Base-by-base conservation (phyloP, 2,888 invertebrate genomes). In the Caenorhabditis becei region DNA sequence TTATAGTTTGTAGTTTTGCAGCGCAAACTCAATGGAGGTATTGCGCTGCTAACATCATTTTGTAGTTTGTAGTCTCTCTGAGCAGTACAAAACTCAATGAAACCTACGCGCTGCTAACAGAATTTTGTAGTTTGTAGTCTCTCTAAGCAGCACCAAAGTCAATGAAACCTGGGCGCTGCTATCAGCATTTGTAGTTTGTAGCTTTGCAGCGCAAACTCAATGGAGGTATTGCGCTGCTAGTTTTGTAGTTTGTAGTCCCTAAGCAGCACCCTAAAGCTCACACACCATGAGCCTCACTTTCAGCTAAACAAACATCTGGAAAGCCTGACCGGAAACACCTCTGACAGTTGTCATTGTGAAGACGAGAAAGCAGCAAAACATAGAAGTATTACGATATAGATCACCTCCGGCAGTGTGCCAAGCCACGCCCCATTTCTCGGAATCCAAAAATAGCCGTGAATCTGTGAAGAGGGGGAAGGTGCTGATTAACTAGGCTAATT, bases 401-500 rank as follows among this genome's bases (percentile, higher is more conserved):
- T 32, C 32, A 32, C 32, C 18, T 8, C 16, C 10, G n/a, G n/a
- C n/a, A n/a, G n/a, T n/a, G n/a, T n/a, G n/a, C n/a, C n/a, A 58
- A 32, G 20, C 58, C 32, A 18, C 37, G 32, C 35, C 58, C 58
- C 11, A 18, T 35, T 58, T 26, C 10, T 10, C 10, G 10, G 32
- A 10, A 32, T 32, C n/a, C n/a, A n/a, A n/a, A 35, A 8, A 35
- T 35, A 35, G 35, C n/a, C n/a, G n/a, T n/a, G n/a, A n/a, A n/a
- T n/a, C n/a, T n/a, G n/a, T n/a, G 32, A 58, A 58, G 32, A 37
- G 23, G 59, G 11, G 8, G 32, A 58, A 58, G 32, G 35, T 32
- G 32, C 10, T 58, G 20, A 26, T 41, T 37, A 59, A 59, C 35
- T 37, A 41, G 59, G 59, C 35, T 54, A 54, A 54, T 54, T 54